Evolutionary conservation across 2,888 invertebrate species (phyloP).

Genomic region (Stenodema calcarata): DNA sequence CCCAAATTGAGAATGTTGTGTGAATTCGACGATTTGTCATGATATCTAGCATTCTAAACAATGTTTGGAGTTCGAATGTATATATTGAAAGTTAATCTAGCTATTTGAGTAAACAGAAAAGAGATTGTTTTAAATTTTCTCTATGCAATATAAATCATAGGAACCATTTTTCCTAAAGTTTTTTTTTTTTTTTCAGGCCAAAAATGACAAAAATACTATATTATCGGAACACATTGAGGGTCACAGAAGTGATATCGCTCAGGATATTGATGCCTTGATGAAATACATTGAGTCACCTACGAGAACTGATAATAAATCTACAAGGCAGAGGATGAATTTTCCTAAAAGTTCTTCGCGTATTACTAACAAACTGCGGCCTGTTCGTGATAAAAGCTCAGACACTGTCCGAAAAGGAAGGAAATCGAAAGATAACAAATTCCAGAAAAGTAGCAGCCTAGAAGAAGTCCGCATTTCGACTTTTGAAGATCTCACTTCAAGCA

Average conservation of each 20-base stretch:
- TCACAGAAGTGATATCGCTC: constrained; percentile 70
- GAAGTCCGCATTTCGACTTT: constrained; percentile 80
- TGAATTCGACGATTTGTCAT: too few species aligned
- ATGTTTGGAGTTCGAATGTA: too few species aligned
- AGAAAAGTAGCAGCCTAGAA: constrained; percentile 80
- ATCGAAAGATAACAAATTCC: constrained; percentile 62
- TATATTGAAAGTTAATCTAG: too few species aligned
- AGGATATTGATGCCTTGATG: constrained; percentile 75
- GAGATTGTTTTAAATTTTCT: too few species aligned
- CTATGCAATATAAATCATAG: too few species aligned
- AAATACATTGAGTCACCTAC: constrained; percentile 72
- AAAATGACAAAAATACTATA: constrained; percentile 62
- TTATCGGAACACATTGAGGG: constrained; percentile 72
- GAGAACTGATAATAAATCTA: constrained; percentile 55
- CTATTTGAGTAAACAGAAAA: too few species aligned
- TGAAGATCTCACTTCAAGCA: constrained; percentile 68
- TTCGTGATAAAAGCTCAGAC: constrained; percentile 55
- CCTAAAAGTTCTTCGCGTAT: constrained; percentile 50
- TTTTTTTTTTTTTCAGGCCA: constrained; percentile 55
- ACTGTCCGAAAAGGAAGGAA: constrained; percentile 53
- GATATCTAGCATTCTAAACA: too few species aligned
- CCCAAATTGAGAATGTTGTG: too few species aligned
- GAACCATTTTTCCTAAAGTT: too few species aligned
- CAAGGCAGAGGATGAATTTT: constrained; percentile 59
- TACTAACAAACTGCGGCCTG: constrained; percentile 57